Percentiles rank a stretch among this genome's conserved stretches.
Conservation (phyloP, 1,140 invertebrate genomes). For the Helicoverpa zea region DNA sequence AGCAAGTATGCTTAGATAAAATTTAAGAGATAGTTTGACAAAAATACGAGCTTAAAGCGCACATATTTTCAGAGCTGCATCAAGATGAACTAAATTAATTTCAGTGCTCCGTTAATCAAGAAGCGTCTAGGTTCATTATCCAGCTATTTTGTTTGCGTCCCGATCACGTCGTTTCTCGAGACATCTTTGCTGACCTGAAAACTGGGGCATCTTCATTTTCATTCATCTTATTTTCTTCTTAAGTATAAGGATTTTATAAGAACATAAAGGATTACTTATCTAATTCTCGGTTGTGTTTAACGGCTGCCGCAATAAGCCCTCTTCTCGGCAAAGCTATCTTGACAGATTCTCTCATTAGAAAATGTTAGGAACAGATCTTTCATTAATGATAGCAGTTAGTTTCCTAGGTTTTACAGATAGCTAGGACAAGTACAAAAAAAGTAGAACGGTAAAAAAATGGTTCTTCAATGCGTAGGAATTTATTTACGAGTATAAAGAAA, state of each 20-base stretch:
- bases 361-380: constrained; percentile 23
- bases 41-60: not conserved
- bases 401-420: constrained; percentile 6
- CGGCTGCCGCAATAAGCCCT: constrained; percentile 5
- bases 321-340: constrained; percentile 16
- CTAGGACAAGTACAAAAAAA: not conserved
- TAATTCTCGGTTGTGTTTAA: constrained; percentile 1
- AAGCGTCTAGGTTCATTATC: constrained; percentile 27
- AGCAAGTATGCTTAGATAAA: not conserved
- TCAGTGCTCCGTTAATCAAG: constrained; percentile 24
- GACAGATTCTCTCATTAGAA: constrained; percentile 17
- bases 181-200: constrained; percentile 16
- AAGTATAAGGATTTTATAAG: constrained; percentile 15
- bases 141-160: constrained; percentile 25
- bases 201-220: not conserved
- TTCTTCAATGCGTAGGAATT: not conserved
- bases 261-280: constrained; percentile 32
- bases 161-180: not conserved
- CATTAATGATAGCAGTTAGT: constrained; percentile 12
- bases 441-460: not conserved
- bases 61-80: constrained; percentile 30
- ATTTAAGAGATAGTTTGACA: not conserved
- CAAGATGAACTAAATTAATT: constrained; percentile 24
- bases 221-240: constrained; percentile 8
- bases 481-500: not conserved